Evolutionary conservation across 2,888 invertebrate species (phyloP), one percentile per base, ranked within the genome.

Genomic region (Eupithecia vulgata): DNA sequence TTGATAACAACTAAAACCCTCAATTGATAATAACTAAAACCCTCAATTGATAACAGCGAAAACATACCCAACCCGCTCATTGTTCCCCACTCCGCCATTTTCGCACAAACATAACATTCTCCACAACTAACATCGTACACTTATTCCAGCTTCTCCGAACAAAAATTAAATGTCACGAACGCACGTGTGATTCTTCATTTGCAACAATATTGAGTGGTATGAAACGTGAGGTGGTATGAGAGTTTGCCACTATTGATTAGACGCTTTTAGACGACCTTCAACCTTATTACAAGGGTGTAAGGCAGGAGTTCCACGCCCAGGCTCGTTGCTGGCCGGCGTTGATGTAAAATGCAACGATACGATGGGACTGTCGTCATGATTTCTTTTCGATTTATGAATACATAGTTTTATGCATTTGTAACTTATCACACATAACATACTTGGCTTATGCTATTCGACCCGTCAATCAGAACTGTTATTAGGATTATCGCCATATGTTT

Each of bases 291-390:
- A 68, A 68, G 34, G 70, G 13, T 5, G 61, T 68, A 75, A 68
- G 68, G 61, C 52, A 40, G 30, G 42, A 59, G 65, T 75, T 25
- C 61, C 45, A 35, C 45, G 59, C 67, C n/a, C 25, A 30, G 37
- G 42, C 8, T 42, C 65, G 35, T 30, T 57, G 68, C 65, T 70
- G 68, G 66, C 68, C 67, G 67, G 70, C 64, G 61, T 69, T 72
- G 34, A 70, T 75, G 67, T 72, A 72, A 75, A 75, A 75, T 75
- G 75, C 75, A 75, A 72, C 72, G 72, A 61, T 65, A 68, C 65
- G 21, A 21, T 35, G 64, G 25, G 62, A 45, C 59, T 66, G 68
- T 62, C 70, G 8, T 30, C 61, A 52, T 70, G 65, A 67, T 75
- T 75, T 70, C 70, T 68, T 52, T 61, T 17, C n/a, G 65, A 62